phyloP scores from a whole-genome alignment of 2,113 vertebrate genomes.

The Tachuris rubrigastra region DNA sequence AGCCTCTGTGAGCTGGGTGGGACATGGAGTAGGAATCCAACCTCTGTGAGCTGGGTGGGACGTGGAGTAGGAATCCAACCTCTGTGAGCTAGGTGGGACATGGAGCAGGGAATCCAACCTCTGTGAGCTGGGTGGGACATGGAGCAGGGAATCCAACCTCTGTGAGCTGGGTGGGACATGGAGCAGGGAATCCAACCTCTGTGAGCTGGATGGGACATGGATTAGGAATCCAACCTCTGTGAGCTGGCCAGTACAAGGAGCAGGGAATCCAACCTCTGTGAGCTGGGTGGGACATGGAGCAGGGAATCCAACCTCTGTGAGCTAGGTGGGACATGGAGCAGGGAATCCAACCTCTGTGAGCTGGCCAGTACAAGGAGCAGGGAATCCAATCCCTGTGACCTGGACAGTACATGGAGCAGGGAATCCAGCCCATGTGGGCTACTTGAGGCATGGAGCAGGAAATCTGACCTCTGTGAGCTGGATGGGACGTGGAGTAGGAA shows the following conservation, averaged over 20 bases:
- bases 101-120: not conserved
- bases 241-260: rapidly evolving
- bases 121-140: not conserved
- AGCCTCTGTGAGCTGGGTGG: not conserved
- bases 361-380: not conserved
- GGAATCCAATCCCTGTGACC: not conserved
- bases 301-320: not conserved
- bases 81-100: not conserved
- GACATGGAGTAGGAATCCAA: not conserved
- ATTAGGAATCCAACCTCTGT: not conserved
- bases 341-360: not conserved
- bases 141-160: not conserved
- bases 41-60: not conserved
- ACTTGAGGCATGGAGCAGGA: no score
- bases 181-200: rapidly evolving
- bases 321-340: no score
- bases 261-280: not conserved
- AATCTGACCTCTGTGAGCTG: not conserved
- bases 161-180: rapidly evolving
- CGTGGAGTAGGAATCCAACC: rapidly evolving
- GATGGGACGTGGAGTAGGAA: not conserved
- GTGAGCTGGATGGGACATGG: rapidly evolving
- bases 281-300: not conserved
- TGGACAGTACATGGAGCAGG: not conserved
- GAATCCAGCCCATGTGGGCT: not conserved